phyloP scores from a whole-genome alignment of 1,140 invertebrate genomes.

The Muscidifurax raptorellus region DNA sequence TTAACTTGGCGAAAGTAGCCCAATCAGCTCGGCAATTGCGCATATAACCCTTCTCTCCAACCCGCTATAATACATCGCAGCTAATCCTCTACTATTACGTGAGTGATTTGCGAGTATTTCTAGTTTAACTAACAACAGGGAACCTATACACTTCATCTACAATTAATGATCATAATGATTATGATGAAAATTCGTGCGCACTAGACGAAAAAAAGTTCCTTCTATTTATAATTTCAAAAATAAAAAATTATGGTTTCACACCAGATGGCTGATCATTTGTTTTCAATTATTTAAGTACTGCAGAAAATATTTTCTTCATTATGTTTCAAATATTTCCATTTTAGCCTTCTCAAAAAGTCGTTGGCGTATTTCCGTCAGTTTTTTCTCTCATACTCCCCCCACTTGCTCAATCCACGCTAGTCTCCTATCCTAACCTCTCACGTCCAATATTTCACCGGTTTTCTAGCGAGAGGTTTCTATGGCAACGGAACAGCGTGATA shows the following conservation, averaged over 20 bases:
- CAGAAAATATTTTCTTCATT: no score
- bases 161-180: no score
- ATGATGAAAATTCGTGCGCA: no score
- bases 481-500: conserved; percentile 60
- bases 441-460: conserved; percentile 69
- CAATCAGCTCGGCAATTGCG: conserved; percentile 9
- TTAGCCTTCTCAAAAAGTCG: not conserved
- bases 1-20: conserved; percentile 11
- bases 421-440: conserved; percentile 49
- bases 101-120: not conserved
- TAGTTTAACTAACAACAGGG: not conserved
- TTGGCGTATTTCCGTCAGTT: conserved; percentile 11
- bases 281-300: no score
- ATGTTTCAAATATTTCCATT: not conserved
- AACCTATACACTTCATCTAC: no score
- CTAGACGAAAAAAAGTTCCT: no score
- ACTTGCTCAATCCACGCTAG: conserved; percentile 43
- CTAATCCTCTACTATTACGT: not conserved
- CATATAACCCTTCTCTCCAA: not conserved
- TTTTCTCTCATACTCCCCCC: conserved; percentile 39
- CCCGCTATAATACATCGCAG: not conserved
- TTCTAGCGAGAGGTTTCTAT: conserved; percentile 63
- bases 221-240: not conserved
- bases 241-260: no score
- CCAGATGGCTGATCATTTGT: no score